Evolutionary conservation across 2,888 invertebrate genomes (phyloP), one percentile per base, ranked within the genome.

Genomic region (Ditula angustiorana): DNA sequence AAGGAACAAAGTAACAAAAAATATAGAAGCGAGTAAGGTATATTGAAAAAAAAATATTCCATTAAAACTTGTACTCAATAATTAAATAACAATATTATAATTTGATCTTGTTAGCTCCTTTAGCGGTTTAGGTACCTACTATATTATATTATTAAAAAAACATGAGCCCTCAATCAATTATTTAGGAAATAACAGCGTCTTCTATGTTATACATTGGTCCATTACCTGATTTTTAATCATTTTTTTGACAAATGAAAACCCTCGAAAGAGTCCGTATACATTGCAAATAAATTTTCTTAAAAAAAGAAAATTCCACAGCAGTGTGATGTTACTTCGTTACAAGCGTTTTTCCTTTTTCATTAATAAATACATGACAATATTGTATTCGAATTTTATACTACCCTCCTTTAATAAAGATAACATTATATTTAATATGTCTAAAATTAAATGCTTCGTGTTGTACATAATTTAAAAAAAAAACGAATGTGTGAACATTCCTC

Each of bases 391-490:
- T 78, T 80, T 78, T 80, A 82, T 82, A 83, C 78, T 79, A 83
- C 80, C 78, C 78, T 77, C 74, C 72, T 77, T 84, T 83, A 80
- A 86, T 88, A 83, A 85, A 85, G 86, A 87, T 89, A 87, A 87
- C 84, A 86, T 88, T 88, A 90, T 84, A 87, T 87, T 88, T 85
- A 82, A 88, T 90, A 90, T 87, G 85, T 88, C 90, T 92, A 92
- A 90, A 91, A 90, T 91, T 92, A 92, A 92, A 92, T 92, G 92
- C 92, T 90, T 91, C 82, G 78, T 88, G 87, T 92, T 92, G 92
- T 92, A 92, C 92, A 92, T 89, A 85, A 78, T 76, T 80, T 82
- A 82, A 78, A 80, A 59, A 82, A 77, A 79, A 64, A 53, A 47
- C 37, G 62, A 62, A 62, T 62, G 52, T 59, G 53, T 47, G 57